A percentile compares a stretch with the other conserved stretches of the same genome.
Conservation (phyloP, 2,888 invertebrate species). For the Boloria selene region DNA sequence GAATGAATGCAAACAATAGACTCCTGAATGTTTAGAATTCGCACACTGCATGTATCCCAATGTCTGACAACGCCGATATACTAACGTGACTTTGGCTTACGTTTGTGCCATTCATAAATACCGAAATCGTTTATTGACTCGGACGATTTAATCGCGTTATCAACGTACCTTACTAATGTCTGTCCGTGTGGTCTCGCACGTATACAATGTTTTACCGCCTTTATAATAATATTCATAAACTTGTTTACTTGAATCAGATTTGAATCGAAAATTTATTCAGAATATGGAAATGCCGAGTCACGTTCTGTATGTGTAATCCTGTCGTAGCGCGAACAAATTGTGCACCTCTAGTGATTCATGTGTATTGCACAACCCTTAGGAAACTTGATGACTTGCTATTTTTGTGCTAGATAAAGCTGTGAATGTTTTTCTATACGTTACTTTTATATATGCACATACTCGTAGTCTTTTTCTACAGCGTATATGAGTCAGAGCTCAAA, state of each 20-base stretch:
- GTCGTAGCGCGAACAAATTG: slow-evolving; percentile 20
- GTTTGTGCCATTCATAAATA: background rate
- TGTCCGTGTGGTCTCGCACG: too few species aligned
- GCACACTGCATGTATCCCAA: slow-evolving; percentile 33
- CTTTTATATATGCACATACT: too few species aligned
- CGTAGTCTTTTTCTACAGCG: too few species aligned
- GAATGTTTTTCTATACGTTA: slow-evolving; percentile 8
- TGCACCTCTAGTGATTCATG: slow-evolving; percentile 42
- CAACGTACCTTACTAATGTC: too few species aligned
- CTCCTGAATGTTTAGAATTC: slow-evolving; percentile 21
- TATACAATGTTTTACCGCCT: too few species aligned
- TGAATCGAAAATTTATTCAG: background rate
- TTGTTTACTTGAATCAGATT: background rate
- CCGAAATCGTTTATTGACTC: background rate
- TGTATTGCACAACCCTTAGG: slow-evolving; percentile 40
- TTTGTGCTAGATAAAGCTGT: slow-evolving; percentile 26
- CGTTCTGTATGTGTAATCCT: slow-evolving; percentile 25
- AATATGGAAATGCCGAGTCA: slow-evolving; percentile 32
- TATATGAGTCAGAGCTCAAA: too few species aligned
- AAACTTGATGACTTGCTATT: slow-evolving; percentile 28
- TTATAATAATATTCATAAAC: background rate
- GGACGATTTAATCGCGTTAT: background rate
- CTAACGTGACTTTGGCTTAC: slow-evolving; percentile 32
- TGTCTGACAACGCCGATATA: slow-evolving; percentile 15
- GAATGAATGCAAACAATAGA: slow-evolving; percentile 24